These are phyloP conservation scores for Merluccius polli DNA, from an alignment of 2,797 vertebrate species.

Conservation along the genomic window DNA sequence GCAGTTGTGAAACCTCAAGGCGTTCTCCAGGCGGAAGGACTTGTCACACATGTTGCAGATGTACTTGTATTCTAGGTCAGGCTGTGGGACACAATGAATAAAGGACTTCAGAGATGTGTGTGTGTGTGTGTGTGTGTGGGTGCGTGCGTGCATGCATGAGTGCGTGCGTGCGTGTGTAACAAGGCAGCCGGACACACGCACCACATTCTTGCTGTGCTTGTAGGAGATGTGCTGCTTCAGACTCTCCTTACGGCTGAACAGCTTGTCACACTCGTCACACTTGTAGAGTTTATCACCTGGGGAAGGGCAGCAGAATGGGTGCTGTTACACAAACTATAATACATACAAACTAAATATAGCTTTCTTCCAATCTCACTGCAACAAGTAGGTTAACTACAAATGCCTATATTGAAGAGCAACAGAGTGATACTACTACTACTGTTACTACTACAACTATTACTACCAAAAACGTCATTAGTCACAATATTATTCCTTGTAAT, in stretches of 20 bases:
- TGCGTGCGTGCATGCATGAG: background rate
- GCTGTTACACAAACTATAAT: background rate
- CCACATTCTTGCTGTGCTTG: slow-evolving; percentile 96
- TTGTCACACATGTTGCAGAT: slow-evolving; percentile 92
- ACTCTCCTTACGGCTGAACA: slow-evolving; percentile 98
- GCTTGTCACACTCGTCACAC: slow-evolving; percentile 94
- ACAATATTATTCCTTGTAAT: background rate
- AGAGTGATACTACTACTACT: background rate
- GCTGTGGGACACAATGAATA: slow-evolving; percentile 58
- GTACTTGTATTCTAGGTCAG: slow-evolving; percentile 87
- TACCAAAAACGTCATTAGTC: background rate
- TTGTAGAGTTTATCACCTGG: slow-evolving; percentile 96
- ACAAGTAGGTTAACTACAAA: background rate
- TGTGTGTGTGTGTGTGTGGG: background rate
- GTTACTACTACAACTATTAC: too few relatives aligned
- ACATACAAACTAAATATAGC: background rate
- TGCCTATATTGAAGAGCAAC: background rate
- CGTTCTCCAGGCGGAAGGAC: slow-evolving; percentile 92
- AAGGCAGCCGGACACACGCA: slow-evolving; percentile 40
- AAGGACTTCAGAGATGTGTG: background rate
- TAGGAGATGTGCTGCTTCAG: slow-evolving; percentile 98
- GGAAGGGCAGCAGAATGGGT: background rate
- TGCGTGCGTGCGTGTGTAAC: background rate
- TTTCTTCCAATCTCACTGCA: background rate
- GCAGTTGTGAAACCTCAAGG: slow-evolving; percentile 97